phyloP scores from a whole-genome alignment of 1,140 invertebrate species.

The Drosophila pseudoananassae region DNA sequence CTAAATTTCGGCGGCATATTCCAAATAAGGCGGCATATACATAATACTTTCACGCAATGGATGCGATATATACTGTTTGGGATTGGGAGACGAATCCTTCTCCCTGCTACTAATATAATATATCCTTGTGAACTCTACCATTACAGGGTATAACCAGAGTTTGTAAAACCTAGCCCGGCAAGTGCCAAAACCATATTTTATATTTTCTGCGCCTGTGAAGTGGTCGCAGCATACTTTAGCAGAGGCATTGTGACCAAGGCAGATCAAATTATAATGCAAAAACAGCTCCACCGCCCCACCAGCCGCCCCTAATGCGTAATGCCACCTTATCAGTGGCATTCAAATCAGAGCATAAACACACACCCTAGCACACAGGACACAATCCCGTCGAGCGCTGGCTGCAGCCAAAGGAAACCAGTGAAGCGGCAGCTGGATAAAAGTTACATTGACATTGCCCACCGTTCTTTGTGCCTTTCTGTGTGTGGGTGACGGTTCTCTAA shows the following conservation, averaged over 20 bases:
- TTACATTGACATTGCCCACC: conserved; percentile 77
- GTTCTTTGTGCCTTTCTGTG: conserved; percentile 8
- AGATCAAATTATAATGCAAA: conserved; percentile 77
- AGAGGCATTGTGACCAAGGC: conserved; percentile 47
- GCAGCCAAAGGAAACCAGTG: conserved; percentile 72
- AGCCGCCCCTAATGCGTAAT: conserved; percentile 24
- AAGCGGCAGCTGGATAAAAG: conserved; percentile 81
- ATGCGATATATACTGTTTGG: too few relatives aligned
- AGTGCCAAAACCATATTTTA: neutral
- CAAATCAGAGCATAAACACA: conserved; percentile 74
- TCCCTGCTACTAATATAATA: too few relatives aligned
- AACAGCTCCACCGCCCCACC: conserved; percentile 1
- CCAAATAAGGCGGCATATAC: too few relatives aligned
- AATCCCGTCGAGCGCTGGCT: conserved; percentile 21
- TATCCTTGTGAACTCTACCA: too few relatives aligned
- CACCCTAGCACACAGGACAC: conserved; percentile 22
- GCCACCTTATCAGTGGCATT: conserved; percentile 81
- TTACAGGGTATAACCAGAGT: neutral
- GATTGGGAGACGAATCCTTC: too few relatives aligned
- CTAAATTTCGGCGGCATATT: too few relatives aligned
- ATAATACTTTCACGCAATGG: too few relatives aligned
- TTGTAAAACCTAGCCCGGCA: neutral
- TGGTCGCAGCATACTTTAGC: conserved; percentile 11
- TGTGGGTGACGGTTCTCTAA: neutral
- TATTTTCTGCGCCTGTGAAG: neutral